Percentiles rank a stretch among this genome's conserved stretches.
Conservation (phyloP, 2,797 vertebrate genomes). For the Nannoperca australis region DNA sequence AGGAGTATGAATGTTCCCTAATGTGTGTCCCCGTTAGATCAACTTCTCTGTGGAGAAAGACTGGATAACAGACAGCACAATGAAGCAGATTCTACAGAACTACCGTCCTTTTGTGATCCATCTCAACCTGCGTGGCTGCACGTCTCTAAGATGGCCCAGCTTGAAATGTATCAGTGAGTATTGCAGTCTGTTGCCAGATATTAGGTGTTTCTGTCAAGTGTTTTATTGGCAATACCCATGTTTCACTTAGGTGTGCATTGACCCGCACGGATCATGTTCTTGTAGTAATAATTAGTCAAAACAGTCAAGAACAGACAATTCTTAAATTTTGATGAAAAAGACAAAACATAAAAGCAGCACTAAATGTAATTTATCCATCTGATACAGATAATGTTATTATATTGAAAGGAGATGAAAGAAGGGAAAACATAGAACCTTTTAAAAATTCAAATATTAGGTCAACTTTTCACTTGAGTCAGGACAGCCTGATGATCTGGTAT, state of each 20-base stretch:
- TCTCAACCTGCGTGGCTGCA: conserved; percentile 81
- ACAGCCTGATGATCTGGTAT: conserved; percentile 77
- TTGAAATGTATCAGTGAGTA: conserved; percentile 79
- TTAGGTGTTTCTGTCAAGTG: neutral
- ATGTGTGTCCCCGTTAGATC: conserved; percentile 67
- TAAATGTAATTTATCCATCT: conserved; percentile 56
- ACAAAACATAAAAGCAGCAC: conserved; percentile 43
- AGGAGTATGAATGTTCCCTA: conserved; percentile 6
- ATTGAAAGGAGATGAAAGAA: conserved; percentile 17
- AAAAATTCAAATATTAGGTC: conserved; percentile 6
- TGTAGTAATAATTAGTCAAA: conserved; percentile 16
- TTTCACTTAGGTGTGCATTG: neutral
- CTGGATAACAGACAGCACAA: conserved; percentile 72
- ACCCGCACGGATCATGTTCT: neutral
- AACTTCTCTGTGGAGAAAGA: conserved; percentile 76
- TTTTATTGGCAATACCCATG: neutral
- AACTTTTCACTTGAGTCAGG: conserved; percentile 56
- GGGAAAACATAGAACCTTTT: conserved; percentile 8
- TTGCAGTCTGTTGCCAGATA: neutral
- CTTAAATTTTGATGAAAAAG: conserved; percentile 46
- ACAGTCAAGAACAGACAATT: conserved; percentile 25
- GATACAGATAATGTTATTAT: conserved; percentile 72
- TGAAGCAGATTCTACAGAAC: conserved; percentile 73
- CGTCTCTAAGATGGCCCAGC: conserved; percentile 58
- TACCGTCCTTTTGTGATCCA: conserved; percentile 74